Percentiles rank a stretch among this genome's conserved stretches.
Conservation (phyloP, 2,113 vertebrate genomes). For the Panurus biarmicus region DNA sequence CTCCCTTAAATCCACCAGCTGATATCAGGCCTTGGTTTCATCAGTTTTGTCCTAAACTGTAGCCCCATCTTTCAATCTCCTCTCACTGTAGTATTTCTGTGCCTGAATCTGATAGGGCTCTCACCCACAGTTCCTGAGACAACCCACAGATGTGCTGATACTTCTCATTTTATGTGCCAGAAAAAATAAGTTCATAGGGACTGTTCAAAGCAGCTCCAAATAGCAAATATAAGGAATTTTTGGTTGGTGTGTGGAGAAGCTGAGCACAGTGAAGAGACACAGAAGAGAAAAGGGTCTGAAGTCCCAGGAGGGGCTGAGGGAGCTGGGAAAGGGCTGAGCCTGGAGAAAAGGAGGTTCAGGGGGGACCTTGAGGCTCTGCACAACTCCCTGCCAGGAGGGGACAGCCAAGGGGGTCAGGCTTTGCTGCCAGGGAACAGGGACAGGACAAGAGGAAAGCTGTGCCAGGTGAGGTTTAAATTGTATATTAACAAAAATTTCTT, state of each 20-base stretch:
- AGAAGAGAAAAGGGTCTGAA: neutral
- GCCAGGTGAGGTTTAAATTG: neutral
- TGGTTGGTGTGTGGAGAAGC: neutral
- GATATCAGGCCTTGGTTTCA: neutral
- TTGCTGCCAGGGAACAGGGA: neutral
- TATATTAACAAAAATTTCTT: neutral
- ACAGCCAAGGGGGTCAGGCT: rapidly evolving
- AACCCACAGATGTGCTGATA: neutral
- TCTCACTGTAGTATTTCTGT: neutral
- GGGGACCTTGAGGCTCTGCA: neutral
- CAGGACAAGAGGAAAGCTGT: neutral
- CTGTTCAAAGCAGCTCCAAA: neutral
- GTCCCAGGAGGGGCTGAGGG: neutral
- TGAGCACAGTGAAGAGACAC: neutral
- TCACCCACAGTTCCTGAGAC: neutral
- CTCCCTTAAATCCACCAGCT: neutral
- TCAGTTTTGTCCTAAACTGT: neutral
- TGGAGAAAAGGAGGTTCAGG: neutral
- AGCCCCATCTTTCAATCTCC: neutral
- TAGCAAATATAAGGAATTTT: neutral
- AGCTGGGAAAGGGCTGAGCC: neutral
- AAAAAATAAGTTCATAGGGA: neutral
- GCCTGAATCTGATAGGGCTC: neutral
- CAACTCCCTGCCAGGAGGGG: neutral
- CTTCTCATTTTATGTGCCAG: neutral